Evolutionary conservation across 2,113 vertebrate species (phyloP).

Genomic region (Gymnogyps californianus): DNA sequence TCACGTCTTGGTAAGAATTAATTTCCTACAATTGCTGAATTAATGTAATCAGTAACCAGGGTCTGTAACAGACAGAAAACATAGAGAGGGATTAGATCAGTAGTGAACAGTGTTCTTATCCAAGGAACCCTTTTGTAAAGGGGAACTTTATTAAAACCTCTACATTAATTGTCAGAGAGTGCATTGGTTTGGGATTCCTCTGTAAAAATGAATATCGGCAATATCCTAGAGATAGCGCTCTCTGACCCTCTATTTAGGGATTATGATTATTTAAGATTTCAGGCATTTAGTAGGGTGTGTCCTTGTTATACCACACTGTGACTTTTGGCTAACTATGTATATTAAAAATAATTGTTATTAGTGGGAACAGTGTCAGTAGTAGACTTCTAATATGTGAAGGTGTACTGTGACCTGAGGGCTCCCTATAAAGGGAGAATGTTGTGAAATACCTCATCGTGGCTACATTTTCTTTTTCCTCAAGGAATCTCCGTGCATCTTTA

Average conservation of each 20-base stretch:
- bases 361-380: neutral
- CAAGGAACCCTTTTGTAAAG: neutral
- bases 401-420: neutral
- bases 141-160: neutral
- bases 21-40: slow-evolving; percentile 11
- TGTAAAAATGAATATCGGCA: accelerated
- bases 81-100: neutral
- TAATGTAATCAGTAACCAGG: neutral
- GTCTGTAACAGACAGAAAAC: neutral
- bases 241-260: neutral
- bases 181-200: neutral
- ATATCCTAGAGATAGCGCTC: neutral
- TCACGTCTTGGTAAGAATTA: neutral
- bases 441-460: neutral
- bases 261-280: neutral
- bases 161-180: neutral
- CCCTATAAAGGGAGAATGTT: neutral
- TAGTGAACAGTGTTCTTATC: neutral
- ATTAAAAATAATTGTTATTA: neutral
- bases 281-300: neutral
- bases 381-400: neutral
- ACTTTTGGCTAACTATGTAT: neutral
- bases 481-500: neutral
- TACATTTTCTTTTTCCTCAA: neutral
- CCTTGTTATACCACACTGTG: neutral